phyloP scores from a whole-genome alignment of 2,113 vertebrate genomes.

The Candoia aspera region DNA sequence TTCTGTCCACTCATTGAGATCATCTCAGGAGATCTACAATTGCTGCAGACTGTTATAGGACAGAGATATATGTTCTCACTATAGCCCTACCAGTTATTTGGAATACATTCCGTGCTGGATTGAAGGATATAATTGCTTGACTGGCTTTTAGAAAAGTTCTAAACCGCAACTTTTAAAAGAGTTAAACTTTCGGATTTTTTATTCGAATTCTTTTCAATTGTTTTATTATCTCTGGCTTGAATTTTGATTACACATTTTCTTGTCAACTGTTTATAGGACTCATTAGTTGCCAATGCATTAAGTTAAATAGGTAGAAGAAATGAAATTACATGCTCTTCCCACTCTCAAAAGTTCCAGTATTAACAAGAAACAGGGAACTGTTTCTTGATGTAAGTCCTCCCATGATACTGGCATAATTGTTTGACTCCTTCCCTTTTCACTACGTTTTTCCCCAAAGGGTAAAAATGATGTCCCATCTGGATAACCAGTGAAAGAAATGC shows the following conservation, averaged over 20 bases:
- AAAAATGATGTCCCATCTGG: background rate
- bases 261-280: background rate
- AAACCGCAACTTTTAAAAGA: background rate
- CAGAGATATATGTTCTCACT: background rate
- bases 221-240: background rate
- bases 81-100: background rate
- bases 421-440: background rate
- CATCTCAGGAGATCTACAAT: background rate
- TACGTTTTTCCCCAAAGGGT: background rate
- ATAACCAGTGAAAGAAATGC: background rate
- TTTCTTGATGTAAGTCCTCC: background rate
- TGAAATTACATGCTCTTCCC: background rate
- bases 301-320: background rate
- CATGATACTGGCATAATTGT: background rate
- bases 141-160: background rate
- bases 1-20: background rate
- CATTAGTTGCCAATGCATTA: background rate
- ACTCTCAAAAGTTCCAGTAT: background rate
- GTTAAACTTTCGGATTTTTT: background rate
- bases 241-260: background rate
- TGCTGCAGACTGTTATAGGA: background rate
- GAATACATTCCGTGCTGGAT: background rate
- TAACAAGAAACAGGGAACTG: background rate
- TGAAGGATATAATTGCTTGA: background rate
- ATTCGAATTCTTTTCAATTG: background rate